These are phyloP conservation scores for Pristionchus pacificus DNA, from an alignment of 1,140 invertebrate species.

Conservation along the genomic window DNA sequence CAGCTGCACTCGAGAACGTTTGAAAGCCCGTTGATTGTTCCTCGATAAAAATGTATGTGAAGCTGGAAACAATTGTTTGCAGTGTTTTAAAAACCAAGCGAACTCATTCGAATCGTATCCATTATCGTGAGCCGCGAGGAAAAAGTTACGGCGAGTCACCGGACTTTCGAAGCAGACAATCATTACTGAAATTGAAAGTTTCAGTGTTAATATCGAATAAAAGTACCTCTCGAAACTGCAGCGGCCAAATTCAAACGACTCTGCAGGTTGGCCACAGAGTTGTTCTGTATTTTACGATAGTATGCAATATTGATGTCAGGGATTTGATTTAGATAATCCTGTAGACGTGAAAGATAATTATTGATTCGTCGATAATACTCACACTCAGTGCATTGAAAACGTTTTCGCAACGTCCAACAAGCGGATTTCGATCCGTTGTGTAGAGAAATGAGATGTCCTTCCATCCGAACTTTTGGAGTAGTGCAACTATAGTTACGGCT, in stretches of 20 bases:
- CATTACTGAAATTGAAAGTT: background rate
- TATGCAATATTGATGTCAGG: background rate
- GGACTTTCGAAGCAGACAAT: conserved; percentile 6
- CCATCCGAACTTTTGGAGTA: conserved; percentile 32
- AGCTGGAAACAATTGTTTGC: background rate
- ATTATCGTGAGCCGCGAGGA: conserved; percentile 2
- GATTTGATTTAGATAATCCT: no score
- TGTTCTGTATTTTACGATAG: background rate
- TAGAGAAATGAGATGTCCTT: conserved; percentile 29
- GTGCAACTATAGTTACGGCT: conserved; percentile 22
- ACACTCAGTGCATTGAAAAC: background rate
- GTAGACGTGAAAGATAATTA: background rate
- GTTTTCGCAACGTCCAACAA: background rate
- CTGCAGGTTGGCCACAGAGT: background rate
- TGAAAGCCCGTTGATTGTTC: background rate
- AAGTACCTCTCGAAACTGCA: background rate
- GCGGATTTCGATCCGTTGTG: background rate
- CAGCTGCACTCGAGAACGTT: background rate
- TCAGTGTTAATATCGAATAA: background rate
- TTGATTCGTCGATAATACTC: background rate
- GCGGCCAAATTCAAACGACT: background rate
- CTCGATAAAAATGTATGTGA: background rate
- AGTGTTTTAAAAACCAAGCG: conserved; percentile 1
- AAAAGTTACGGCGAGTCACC: background rate
- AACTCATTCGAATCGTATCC: conserved; percentile 5